A percentile compares a stretch with the other conserved stretches of the same genome.
These are phyloP conservation scores for Enteromius unitaeniatus DNA, from an alignment of 2,797 vertebrate species.

Conservation along the genomic window DNA sequence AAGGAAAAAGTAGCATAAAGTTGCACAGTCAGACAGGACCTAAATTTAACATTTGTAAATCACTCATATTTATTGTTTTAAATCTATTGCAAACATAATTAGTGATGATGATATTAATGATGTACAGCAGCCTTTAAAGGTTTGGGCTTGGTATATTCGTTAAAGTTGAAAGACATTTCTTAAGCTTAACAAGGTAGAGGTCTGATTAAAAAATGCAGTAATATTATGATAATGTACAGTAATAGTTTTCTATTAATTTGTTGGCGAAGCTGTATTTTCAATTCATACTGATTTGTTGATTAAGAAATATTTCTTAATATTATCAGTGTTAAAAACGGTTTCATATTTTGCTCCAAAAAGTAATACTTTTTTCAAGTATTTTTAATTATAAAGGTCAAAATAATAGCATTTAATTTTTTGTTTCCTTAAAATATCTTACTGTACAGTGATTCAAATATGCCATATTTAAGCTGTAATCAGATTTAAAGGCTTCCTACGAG, in stretches of 20 bases:
- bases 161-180: not conserved
- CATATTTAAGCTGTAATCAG: not conserved
- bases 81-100: not conserved
- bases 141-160: not conserved
- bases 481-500: too few species aligned
- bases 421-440: not conserved
- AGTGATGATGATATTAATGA: not conserved
- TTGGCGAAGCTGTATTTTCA: not conserved
- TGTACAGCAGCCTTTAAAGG: not conserved
- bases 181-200: not conserved
- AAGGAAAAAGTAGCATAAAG: not conserved
- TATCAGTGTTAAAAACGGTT: not conserved
- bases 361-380: too few species aligned
- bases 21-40: not conserved
- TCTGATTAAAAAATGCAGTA: not conserved
- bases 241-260: not conserved
- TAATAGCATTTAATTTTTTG: not conserved
- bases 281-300: not conserved
- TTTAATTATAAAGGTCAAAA: not conserved
- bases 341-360: not conserved
- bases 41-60: not conserved
- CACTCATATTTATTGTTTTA: not conserved
- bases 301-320: not conserved
- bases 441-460: not conserved
- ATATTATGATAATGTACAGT: not conserved